Conservation (phyloP, 2,888 invertebrate species). For the Drosophila anomelani region DNA sequence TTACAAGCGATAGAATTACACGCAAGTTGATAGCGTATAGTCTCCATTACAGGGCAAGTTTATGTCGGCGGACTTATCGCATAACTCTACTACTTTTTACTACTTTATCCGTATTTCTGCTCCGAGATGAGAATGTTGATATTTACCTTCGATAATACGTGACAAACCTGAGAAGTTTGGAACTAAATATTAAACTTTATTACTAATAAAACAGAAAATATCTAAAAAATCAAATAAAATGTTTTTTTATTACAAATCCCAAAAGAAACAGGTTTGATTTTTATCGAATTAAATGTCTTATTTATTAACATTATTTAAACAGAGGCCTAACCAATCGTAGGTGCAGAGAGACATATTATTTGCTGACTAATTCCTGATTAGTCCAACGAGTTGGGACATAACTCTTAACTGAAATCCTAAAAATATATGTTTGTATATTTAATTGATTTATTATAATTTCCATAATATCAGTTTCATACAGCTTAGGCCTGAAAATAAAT, state of each 20-base stretch:
- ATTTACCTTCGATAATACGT: constrained; percentile 36
- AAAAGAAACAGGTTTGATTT: neutral
- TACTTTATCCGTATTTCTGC: constrained; percentile 17
- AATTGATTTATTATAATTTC: constrained; percentile 16
- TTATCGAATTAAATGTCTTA: constrained; percentile 28
- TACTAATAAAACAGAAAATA: constrained; percentile 44
- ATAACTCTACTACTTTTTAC: constrained; percentile 2
- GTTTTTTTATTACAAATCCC: neutral
- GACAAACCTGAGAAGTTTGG: constrained; percentile 22
- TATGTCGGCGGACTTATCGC: neutral
- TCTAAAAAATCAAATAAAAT: neutral
- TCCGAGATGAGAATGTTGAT: constrained; percentile 35
- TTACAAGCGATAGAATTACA: neutral
- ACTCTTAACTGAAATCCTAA: constrained; percentile 27
- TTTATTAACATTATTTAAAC: constrained; percentile 42
- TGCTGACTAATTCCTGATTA: constrained; percentile 23
- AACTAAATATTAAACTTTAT: constrained; percentile 37
- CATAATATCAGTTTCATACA: constrained; percentile 35
- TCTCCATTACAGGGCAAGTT: neutral
- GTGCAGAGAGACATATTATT: constrained; percentile 14
- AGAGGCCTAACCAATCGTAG: neutral
- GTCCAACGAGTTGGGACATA: constrained; percentile 4
- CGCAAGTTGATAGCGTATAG: neutral
- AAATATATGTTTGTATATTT: constrained; percentile 15
- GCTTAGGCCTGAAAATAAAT: constrained; percentile 57